phyloP scores from a whole-genome alignment of 2,797 vertebrate species.

The Manis pentadactyla region DNA sequence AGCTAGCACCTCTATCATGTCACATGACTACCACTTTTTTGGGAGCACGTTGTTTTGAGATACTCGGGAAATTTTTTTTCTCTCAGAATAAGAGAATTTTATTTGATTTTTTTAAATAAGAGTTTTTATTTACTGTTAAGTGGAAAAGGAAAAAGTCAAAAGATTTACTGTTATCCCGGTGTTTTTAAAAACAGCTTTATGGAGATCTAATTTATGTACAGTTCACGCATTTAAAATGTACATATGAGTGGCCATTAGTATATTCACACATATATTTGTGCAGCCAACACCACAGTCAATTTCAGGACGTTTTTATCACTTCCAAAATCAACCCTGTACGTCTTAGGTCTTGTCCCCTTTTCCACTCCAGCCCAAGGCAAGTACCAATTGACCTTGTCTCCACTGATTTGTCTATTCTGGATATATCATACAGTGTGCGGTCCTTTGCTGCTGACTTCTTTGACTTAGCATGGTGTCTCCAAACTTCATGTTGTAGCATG shows the following conservation, averaged over 20 bases:
- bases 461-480: background rate
- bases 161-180: background rate
- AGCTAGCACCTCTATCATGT: background rate
- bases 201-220: background rate
- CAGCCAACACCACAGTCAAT: background rate
- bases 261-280: background rate
- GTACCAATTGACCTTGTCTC: background rate
- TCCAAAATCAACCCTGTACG: background rate
- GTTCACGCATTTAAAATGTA: background rate
- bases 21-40: background rate
- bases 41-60: background rate
- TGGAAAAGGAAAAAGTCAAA: conserved; percentile 6
- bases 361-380: no score
- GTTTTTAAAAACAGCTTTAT: background rate
- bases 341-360: background rate
- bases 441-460: background rate
- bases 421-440: background rate
- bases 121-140: conserved; percentile 40
- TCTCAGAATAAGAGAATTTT: background rate
- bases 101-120: background rate
- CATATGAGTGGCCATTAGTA: background rate
- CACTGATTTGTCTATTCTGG: background rate
- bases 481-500: background rate
- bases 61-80: background rate
- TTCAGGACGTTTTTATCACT: background rate